Percentiles rank a stretch among this genome's conserved stretches.
phyloP scores from a whole-genome alignment of 1,140 invertebrate species.

The Mamestra configurata region DNA sequence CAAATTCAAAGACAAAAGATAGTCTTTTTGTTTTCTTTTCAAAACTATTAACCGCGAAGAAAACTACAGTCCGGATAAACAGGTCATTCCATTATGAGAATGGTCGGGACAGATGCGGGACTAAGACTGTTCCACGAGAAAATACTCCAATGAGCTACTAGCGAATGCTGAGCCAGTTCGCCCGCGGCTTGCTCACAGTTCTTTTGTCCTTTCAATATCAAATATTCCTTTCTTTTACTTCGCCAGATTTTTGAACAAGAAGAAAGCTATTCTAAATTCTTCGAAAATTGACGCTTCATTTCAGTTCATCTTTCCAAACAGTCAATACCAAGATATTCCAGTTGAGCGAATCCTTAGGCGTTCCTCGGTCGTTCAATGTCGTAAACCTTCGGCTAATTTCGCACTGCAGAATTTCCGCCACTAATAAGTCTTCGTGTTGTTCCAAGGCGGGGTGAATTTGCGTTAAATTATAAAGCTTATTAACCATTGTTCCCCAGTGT shows the following conservation, averaged over 20 bases:
- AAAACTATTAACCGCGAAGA: slow-evolving; percentile 53
- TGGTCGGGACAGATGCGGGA: slow-evolving; percentile 50
- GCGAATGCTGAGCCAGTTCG: neutral
- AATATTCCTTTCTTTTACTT: slow-evolving; percentile 10
- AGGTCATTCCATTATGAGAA: slow-evolving; percentile 77
- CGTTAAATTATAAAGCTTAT: slow-evolving; percentile 83
- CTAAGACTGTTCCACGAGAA: neutral
- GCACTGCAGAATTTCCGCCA: slow-evolving; percentile 55
- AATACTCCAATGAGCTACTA: slow-evolving; percentile 41
- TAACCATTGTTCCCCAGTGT: slow-evolving; percentile 79
- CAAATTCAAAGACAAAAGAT: neutral
- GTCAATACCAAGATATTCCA: slow-evolving; percentile 44
- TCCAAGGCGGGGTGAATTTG: slow-evolving; percentile 66
- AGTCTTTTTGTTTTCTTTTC: neutral
- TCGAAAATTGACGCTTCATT: too few species aligned
- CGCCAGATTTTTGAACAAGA: neutral
- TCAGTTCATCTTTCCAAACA: neutral
- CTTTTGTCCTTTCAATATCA: slow-evolving; percentile 13
- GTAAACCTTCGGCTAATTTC: slow-evolving; percentile 66
- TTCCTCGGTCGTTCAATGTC: slow-evolving; percentile 28
- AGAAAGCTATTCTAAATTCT: neutral
- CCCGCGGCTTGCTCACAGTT: slow-evolving; percentile 14
- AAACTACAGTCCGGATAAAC: slow-evolving; percentile 67
- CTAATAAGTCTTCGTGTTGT: slow-evolving; percentile 72
- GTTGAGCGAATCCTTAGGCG: slow-evolving; percentile 18